Conservation (phyloP, 2,797 vertebrate genomes). For the Hydrocynus forskahlii region DNA sequence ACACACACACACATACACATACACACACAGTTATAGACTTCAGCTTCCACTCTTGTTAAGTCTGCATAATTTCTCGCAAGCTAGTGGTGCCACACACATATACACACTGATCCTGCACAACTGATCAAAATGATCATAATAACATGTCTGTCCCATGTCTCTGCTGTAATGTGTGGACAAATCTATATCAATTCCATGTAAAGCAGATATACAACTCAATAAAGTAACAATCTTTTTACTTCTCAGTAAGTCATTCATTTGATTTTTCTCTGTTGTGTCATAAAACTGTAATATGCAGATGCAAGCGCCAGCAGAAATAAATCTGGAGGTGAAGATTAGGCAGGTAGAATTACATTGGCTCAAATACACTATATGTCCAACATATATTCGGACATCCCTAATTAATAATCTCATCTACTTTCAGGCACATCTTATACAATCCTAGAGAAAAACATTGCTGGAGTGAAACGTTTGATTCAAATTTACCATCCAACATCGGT, state of each 20-base stretch:
- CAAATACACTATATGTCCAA: neutral
- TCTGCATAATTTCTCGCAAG: too few relatives aligned
- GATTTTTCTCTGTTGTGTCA: neutral
- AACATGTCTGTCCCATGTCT: neutral
- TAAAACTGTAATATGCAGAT: neutral
- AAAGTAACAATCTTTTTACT: slow-evolving; percentile 13
- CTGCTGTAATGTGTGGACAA: neutral
- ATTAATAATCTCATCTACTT: neutral
- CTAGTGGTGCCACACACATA: neutral
- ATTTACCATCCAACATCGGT: neutral
- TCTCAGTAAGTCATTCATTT: neutral
- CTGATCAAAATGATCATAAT: neutral
- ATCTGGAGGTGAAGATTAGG: neutral
- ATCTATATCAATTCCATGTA: neutral
- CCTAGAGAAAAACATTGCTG: neutral
- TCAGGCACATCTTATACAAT: neutral
- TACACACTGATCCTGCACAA: neutral
- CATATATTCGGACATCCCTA: neutral
- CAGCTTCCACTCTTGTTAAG: too few relatives aligned
- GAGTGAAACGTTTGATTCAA: neutral
- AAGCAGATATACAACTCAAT: neutral
- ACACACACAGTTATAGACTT: too few relatives aligned
- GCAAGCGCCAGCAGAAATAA: neutral
- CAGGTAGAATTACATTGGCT: neutral
- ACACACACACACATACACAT: neutral